phyloP scores from a whole-genome alignment of 2,113 vertebrate species.

The Pygoscelis adeliae region DNA sequence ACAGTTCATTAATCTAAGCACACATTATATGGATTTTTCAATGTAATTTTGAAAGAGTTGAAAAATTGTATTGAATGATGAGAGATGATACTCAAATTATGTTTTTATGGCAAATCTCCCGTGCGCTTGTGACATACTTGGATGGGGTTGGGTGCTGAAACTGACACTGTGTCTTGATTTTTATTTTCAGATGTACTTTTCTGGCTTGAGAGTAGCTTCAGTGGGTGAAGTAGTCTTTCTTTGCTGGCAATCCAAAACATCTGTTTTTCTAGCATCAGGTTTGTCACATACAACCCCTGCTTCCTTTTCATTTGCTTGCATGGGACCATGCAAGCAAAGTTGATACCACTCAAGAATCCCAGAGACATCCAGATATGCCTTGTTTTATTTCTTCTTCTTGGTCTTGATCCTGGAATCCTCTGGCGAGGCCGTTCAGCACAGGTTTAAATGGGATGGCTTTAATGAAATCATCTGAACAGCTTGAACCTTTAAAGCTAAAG shows the following conservation, averaged over 20 bases:
- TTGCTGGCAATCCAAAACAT: background rate
- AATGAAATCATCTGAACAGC: background rate
- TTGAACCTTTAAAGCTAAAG: background rate
- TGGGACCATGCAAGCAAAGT: background rate
- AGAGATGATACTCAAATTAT: constrained; percentile 80
- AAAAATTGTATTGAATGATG: constrained; percentile 84
- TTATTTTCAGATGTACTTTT: constrained; percentile 25
- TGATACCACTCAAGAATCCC: background rate
- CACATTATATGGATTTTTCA: constrained; percentile 85
- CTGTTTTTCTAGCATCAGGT: background rate
- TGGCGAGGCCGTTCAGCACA: background rate
- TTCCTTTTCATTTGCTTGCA: background rate
- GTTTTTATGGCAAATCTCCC: constrained; percentile 71
- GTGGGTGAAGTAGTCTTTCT: background rate
- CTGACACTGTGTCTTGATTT: background rate
- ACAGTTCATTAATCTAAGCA: constrained; percentile 86
- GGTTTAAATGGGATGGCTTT: background rate
- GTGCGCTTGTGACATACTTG: constrained; percentile 15
- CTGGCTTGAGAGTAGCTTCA: constrained; percentile 6
- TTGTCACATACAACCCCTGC: background rate
- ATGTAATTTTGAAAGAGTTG: constrained; percentile 79
- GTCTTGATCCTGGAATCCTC: background rate
- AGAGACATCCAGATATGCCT: background rate
- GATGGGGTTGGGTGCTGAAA: constrained; percentile 1
- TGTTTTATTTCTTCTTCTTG: background rate